These are phyloP conservation scores for Stenichneumon culpator DNA, from an alignment of 2,888 invertebrate species.

Conservation along the genomic window DNA sequence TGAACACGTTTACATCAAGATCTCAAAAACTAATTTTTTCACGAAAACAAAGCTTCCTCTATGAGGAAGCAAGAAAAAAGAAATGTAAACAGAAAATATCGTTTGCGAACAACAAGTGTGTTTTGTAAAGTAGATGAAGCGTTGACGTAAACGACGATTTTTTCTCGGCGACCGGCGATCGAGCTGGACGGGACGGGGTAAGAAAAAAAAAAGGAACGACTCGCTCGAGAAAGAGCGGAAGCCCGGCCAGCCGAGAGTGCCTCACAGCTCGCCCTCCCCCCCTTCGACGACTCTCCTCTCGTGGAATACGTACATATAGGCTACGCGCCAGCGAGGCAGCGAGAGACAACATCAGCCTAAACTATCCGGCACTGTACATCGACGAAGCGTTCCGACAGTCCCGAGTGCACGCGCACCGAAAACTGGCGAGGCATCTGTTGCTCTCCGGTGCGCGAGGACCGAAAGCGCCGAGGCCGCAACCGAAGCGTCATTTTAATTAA, in stretches of 20 bases:
- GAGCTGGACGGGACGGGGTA: neutral
- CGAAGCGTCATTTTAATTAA: constrained; percentile 21
- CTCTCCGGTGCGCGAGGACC: constrained; percentile 50
- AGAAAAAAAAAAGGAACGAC: neutral
- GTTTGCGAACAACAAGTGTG: constrained; percentile 4
- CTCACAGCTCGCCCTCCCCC: neutral
- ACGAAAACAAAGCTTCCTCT: too few species aligned
- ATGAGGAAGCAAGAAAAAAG: too few species aligned
- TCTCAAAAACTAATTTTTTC: too few species aligned
- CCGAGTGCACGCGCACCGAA: constrained; percentile 53
- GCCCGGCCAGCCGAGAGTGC: constrained; percentile 16
- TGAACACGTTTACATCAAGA: too few species aligned
- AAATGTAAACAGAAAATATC: constrained; percentile 15
- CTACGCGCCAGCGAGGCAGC: neutral
- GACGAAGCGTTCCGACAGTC: constrained; percentile 37
- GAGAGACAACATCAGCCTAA: constrained; percentile 13
- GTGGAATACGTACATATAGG: neutral
- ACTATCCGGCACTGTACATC: constrained; percentile 29
- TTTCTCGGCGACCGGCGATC: neutral
- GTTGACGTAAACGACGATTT: constrained; percentile 5
- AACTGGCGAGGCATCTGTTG: constrained; percentile 17
- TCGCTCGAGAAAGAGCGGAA: constrained; percentile 26
- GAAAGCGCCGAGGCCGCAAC: neutral
- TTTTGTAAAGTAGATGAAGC: constrained; percentile 6
- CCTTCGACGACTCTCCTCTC: neutral